Percentiles rank a stretch among this genome's conserved stretches.
Conservation (phyloP, 2,113 vertebrate genomes). For the Cephalopterus ornatus region DNA sequence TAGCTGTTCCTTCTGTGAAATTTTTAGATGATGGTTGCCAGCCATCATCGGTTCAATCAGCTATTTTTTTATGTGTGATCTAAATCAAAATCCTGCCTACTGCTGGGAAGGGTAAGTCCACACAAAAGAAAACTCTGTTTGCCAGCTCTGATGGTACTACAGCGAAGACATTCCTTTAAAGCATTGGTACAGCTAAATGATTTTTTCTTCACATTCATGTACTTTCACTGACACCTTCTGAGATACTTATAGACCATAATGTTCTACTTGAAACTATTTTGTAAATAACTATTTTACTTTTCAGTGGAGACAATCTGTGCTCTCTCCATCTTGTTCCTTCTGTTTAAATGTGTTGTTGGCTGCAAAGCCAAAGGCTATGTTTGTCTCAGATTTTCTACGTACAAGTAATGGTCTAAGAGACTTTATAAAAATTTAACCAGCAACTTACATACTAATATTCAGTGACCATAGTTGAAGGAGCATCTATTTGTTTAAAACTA, state of each 20-base stretch:
- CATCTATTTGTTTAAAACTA: background rate
- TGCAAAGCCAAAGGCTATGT: background rate
- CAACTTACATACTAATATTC: background rate
- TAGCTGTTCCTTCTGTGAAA: background rate
- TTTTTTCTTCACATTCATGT: background rate
- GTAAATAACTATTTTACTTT: background rate
- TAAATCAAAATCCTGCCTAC: background rate
- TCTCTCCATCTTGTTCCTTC: background rate
- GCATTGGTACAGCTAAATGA: background rate
- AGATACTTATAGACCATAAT: background rate
- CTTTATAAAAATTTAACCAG: background rate
- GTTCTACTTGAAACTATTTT: background rate
- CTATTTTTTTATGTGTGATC: background rate
- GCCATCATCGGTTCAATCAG: background rate
- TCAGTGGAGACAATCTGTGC: background rate
- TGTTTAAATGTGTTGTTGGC: background rate
- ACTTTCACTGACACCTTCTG: background rate
- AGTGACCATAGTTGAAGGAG: background rate
- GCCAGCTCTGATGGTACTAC: background rate
- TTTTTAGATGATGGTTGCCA: background rate
- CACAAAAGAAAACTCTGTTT: constrained; percentile 7
- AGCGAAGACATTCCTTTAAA: background rate
- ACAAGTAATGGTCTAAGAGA: background rate
- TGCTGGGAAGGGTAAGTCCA: background rate
- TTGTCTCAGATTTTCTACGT: background rate